Evolutionary conservation across 2,888 invertebrate species (phyloP), one percentile per base, ranked within the genome.

Genomic region (Rhagonycha lutea): DNA sequence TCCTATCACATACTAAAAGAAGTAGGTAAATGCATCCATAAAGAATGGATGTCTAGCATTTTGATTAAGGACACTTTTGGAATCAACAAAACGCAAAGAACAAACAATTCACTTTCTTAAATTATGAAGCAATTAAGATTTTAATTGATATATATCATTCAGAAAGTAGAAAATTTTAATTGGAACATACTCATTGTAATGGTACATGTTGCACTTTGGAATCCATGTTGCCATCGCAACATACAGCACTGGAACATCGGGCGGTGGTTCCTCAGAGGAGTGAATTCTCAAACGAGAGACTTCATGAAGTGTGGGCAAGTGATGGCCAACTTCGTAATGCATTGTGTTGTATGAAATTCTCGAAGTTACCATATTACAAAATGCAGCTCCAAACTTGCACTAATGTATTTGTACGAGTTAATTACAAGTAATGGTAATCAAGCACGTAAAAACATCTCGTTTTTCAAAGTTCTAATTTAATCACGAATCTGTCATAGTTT

Each of bases 151-250:
- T 4, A 14, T n/a, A 65, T 24, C 4, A 26, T 65, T 65, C 26
- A 24, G 24, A 65, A 65, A 14, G 63, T 24, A 26, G 47, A 23
- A 24, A 26, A 47, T 5, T 69, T 63, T 24, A 26, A 69, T 62
- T 71, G 65, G 68, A 68, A 79, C 76, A 75, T 79, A 77, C 77
- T 78, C 78, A 70, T 70, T 77, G 61, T 83, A 75, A 73, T 81
- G 82, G 72, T 85, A 86, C 85, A 87, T 86, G 83, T 88, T 88
- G 84, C 89, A 94, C 89, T 94, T 94, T 86, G 94, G 93, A 85
- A 93, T 93, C 94, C 94, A 94, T 83, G 93, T 92, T 88, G 91
- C 89, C 86, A 93, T 91, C 76, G 93, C 92, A 83, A 93, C 91
- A 88, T 94, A 94, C 79, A 94, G 90, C 81, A 93, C 92, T 72